Base-by-base conservation (phyloP, 2,797 vertebrate genomes). In the Tapirus indicus region DNA sequence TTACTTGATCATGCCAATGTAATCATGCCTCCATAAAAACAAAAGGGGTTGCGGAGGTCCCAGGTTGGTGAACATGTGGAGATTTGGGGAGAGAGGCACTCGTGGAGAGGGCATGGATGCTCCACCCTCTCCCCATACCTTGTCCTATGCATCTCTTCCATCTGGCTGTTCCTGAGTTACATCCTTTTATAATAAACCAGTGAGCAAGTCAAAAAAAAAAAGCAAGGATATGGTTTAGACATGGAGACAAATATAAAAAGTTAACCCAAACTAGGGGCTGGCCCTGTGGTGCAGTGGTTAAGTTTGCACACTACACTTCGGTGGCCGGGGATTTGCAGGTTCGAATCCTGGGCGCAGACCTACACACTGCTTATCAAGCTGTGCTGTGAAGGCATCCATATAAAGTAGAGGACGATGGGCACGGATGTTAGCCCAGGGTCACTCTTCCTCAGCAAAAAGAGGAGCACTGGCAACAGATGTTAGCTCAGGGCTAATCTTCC, bases 31-130 rank as follows among this genome's bases (percentile, higher is more conserved):
- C 47, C 5, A 0, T 7, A 9, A 72, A 12, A 44, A 4, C 16
- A 11, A 17, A 12, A 13, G 32, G 4, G 47, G 44, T 21, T 8
- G 66, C 47, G 21, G 54, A 23, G 27, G 27, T 8, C 32, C 20
- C 1, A 0, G 27, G 35, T 11, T 47, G 2, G 20, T 1, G 35
- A n/a, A 6, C 47, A 20, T 1, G 7, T 20, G 41, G 41, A 1
- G 21, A 4, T 0, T 1, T 21, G 69, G 49, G 58, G 32, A 29
- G 44, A 23, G 21, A 0, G n/a, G 88, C 41, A 5, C 41, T 38
- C 38, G 38, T 38, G 12, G 6, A 20, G 8, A 4, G 17, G 16
- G 27, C 4, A 14, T 1, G 56, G 68, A 5, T 6, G 56, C 13
- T 2, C 41, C 7, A 0, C 52, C 23, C 38, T 20, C 16, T 4